These are phyloP conservation scores for Tachyglossus aculeatus DNA, from an alignment of 2,797 vertebrate species.

Conservation along the genomic window DNA sequence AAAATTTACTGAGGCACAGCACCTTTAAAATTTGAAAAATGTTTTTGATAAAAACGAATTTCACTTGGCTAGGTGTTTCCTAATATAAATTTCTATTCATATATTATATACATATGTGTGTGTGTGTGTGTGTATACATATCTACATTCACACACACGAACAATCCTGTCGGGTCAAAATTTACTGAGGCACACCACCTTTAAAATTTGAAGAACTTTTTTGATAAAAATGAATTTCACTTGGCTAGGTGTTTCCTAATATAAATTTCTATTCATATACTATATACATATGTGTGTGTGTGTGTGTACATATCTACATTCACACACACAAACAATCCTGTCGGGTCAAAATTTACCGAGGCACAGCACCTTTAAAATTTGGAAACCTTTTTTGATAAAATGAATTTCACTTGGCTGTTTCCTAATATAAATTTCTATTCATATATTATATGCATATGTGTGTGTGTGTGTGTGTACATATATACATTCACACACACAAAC, in stretches of 20 bases:
- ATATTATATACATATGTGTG: neutral
- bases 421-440: constrained; percentile 17
- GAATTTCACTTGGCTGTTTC: constrained; percentile 26
- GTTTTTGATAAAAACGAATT: constrained; percentile 38
- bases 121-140: too few species aligned
- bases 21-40: constrained; percentile 32
- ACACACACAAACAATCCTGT: neutral
- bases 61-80: constrained; percentile 9
- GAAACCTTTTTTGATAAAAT: constrained; percentile 38
- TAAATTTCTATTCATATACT: constrained; percentile 13
- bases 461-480: too few species aligned
- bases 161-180: constrained; percentile 17
- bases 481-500: constrained; percentile 13
- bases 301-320: too few species aligned
- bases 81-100: constrained; percentile 17
- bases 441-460: too few species aligned
- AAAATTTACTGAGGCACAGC: constrained; percentile 31
- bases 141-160: constrained; percentile 6
- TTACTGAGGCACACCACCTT: constrained; percentile 16
- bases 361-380: constrained; percentile 14
- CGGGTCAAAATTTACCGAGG: constrained; percentile 32
- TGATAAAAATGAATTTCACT: constrained; percentile 32
- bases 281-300: neutral
- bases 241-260: constrained; percentile 10
- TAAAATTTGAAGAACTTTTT: constrained; percentile 40